phyloP scores from a whole-genome alignment of 2,113 vertebrate species.

The Mormoops blainvillei region DNA sequence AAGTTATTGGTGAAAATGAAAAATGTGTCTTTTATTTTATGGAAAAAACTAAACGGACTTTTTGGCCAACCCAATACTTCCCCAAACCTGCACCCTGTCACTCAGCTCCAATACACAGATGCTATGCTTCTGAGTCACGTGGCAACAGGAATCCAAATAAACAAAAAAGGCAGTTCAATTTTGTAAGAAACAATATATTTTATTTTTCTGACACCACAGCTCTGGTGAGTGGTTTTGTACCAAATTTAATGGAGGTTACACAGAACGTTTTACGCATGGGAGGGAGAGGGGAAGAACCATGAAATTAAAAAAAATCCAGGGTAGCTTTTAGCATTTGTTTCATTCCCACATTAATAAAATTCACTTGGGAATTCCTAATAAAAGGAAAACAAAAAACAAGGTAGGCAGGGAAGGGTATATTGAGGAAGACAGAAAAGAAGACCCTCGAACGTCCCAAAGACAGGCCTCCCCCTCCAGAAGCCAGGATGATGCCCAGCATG shows the following conservation, averaged over 20 bases:
- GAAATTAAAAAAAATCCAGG: constrained; percentile 87
- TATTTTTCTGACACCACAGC: constrained; percentile 99
- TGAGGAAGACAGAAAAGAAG: constrained; percentile 72
- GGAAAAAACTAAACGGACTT: no score
- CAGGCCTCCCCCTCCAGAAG: constrained; percentile 70
- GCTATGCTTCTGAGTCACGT: not conserved
- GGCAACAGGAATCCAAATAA: not conserved
- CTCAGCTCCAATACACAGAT: not conserved
- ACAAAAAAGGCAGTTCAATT: constrained; percentile 69
- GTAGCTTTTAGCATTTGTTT: constrained; percentile 87
- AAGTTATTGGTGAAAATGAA: no score
- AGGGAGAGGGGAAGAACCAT: constrained; percentile 83
- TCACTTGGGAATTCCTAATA: constrained; percentile 82
- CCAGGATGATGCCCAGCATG: constrained; percentile 69
- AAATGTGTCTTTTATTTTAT: no score
- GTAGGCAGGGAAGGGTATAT: not conserved
- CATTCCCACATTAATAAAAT: constrained; percentile 85
- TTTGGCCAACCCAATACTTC: not conserved
- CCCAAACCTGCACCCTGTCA: not conserved
- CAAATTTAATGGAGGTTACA: constrained; percentile 99
- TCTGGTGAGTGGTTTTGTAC: constrained; percentile 96
- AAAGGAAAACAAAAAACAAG: constrained; percentile 82
- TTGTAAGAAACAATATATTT: constrained; percentile 99
- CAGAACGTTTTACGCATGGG: constrained; percentile 98
- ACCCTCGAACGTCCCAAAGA: constrained; percentile 77